Percentiles rank a stretch among this genome's conserved stretches.
Evolutionary conservation across 2,797 vertebrate genomes (phyloP).

Genomic region (Intellagama lesueurii): DNA sequence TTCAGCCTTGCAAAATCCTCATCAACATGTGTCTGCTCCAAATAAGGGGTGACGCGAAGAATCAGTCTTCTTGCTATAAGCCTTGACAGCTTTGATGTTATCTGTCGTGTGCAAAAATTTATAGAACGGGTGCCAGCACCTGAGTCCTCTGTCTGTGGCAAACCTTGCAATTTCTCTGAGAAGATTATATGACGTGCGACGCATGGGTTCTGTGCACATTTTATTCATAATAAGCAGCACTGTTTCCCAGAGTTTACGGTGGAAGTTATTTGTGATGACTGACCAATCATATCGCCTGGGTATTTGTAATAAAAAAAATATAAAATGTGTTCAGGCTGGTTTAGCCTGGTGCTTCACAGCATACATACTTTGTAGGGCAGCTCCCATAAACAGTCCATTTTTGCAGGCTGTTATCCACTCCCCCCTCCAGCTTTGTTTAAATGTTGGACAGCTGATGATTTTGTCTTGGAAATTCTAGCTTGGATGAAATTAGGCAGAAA

Average conservation of each 20-base stretch:
- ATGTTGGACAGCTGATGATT: constrained; percentile 27
- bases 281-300: constrained; percentile 6
- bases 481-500: background rate
- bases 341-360: background rate
- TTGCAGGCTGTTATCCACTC: constrained; percentile 19
- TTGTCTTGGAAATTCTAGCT: constrained; percentile 17
- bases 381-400: background rate
- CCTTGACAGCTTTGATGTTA: background rate
- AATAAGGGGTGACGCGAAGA: background rate
- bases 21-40: background rate
- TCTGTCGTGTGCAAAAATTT: background rate
- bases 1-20: background rate
- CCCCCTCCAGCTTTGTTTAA: constrained; percentile 32
- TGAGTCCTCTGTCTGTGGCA: background rate
- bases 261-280: constrained; percentile 5
- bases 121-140: background rate
- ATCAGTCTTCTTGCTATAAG: background rate
- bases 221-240: constrained; percentile 13
- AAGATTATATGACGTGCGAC: constrained; percentile 7
- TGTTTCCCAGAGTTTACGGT: background rate
- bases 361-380: background rate
- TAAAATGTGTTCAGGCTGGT: background rate
- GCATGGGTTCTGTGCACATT: background rate
- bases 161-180: background rate
- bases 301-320: constrained; percentile 18